A percentile compares a stretch with the other conserved stretches of the same genome.
Conservation (phyloP, 2,797 vertebrate genomes). For the Rhincodon typus region DNA sequence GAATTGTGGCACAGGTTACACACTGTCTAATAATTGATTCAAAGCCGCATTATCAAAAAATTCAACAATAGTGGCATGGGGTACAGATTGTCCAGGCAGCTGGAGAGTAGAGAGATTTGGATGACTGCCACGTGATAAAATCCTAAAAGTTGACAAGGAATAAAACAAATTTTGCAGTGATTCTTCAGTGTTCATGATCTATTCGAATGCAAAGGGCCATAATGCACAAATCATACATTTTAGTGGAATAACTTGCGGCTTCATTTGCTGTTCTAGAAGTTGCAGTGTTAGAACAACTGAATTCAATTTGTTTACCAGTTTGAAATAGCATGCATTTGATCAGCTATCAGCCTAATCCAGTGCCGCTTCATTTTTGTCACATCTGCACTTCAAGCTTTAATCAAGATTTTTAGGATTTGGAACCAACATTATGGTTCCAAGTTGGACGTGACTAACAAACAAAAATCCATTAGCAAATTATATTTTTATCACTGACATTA, state of each 20-base stretch:
- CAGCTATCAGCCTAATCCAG: constrained; percentile 8
- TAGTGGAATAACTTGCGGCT: background rate
- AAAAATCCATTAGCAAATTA: constrained; percentile 31
- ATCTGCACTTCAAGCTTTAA: background rate
- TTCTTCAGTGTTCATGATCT: background rate
- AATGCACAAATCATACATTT: background rate
- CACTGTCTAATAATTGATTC: background rate
- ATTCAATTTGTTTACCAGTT: background rate
- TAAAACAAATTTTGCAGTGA: background rate
- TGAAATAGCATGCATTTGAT: background rate
- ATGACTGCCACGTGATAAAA: background rate
- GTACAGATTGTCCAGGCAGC: background rate
- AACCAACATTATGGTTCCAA: background rate
- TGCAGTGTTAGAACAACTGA: background rate
- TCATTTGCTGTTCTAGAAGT: background rate
- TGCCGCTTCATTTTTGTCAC: background rate
- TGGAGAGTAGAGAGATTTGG: background rate
- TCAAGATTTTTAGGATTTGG: background rate
- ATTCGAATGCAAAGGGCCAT: no score
- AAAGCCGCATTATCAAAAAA: background rate
- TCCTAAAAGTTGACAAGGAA: background rate
- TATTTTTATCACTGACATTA: constrained; percentile 4
- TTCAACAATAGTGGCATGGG: background rate
- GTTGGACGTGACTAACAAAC: background rate
- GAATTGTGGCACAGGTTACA: no score